phyloP scores from a whole-genome alignment of 2,797 vertebrate genomes.

The Dallia pectoralis region DNA sequence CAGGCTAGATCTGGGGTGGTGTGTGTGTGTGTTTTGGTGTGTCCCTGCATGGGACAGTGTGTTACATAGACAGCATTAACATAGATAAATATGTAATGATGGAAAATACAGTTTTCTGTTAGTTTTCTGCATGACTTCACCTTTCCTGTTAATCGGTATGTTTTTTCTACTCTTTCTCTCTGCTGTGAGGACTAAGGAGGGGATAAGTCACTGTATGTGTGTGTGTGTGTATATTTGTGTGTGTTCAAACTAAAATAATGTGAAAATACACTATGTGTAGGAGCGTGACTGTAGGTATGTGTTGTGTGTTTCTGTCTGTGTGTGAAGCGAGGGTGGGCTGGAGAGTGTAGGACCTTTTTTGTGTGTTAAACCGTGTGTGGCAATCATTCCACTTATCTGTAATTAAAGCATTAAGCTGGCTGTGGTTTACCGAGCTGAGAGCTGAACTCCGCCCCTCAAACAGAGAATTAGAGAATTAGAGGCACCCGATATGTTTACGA shows the following conservation, averaged over 20 bases:
- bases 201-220: conserved; percentile 55
- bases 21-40: background rate
- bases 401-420: conserved; percentile 71
- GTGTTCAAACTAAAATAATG: background rate
- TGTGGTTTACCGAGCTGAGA: conserved; percentile 54
- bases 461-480: conserved; percentile 7
- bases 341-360: background rate
- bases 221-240: conserved; percentile 8
- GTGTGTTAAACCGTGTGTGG: conserved; percentile 28
- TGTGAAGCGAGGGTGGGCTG: conserved; percentile 1
- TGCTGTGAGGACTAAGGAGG: conserved; percentile 32
- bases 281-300: background rate
- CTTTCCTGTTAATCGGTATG: conserved; percentile 27
- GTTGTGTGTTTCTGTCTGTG: background rate
- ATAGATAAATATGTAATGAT: conserved; percentile 79
- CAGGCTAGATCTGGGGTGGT: conserved; percentile 1
- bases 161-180: conserved; percentile 32
- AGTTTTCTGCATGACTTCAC: conserved; percentile 74
- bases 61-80: conserved; percentile 73
- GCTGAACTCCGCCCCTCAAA: conserved; percentile 10
- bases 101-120: conserved; percentile 70
- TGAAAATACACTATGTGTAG: background rate
- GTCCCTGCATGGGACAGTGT: conserved; percentile 17
- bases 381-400: conserved; percentile 67
- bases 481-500: background rate